phyloP scores from a whole-genome alignment of 2,113 vertebrate genomes.

The Chloroceryle aenea region DNA sequence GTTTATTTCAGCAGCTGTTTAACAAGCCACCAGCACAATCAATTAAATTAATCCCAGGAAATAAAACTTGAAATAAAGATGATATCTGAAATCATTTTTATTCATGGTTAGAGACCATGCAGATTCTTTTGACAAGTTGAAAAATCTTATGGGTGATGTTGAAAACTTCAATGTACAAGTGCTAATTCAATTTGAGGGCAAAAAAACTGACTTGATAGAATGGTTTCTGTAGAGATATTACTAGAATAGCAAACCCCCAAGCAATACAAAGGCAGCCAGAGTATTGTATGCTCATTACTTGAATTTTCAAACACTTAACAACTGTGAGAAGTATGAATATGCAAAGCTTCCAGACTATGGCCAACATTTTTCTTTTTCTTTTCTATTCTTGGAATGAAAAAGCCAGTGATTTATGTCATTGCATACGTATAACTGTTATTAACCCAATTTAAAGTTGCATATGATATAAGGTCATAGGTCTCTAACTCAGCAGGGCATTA shows the following conservation, averaged over 20 bases:
- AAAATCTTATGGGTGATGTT: slow-evolving; percentile 80
- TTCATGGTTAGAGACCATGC: slow-evolving; percentile 76
- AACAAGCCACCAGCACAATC: slow-evolving; percentile 58
- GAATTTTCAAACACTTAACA: slow-evolving; percentile 70
- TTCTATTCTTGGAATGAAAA: slow-evolving; percentile 13
- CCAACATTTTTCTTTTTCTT: background rate
- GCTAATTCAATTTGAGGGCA: slow-evolving; percentile 64
- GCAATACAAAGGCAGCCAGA: slow-evolving; percentile 68
- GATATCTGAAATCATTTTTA: slow-evolving; percentile 79
- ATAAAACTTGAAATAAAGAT: slow-evolving; percentile 73
- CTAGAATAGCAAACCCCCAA: slow-evolving; percentile 69
- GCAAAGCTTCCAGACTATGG: slow-evolving; percentile 60
- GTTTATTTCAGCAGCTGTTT: slow-evolving; percentile 64
- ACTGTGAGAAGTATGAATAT: slow-evolving; percentile 71
- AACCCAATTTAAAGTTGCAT: background rate
- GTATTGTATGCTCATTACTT: slow-evolving; percentile 67
- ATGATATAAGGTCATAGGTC: background rate
- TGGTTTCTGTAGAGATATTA: slow-evolving; percentile 59
- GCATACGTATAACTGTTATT: background rate
- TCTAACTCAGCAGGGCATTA: background rate
- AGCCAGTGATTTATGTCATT: background rate
- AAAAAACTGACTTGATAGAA: slow-evolving; percentile 48
- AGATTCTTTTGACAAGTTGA: slow-evolving; percentile 75
- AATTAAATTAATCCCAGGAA: slow-evolving; percentile 78
- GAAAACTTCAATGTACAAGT: slow-evolving; percentile 75